Evolutionary conservation across 2,113 vertebrate species (phyloP).

Genomic region (Alces alces): DNA sequence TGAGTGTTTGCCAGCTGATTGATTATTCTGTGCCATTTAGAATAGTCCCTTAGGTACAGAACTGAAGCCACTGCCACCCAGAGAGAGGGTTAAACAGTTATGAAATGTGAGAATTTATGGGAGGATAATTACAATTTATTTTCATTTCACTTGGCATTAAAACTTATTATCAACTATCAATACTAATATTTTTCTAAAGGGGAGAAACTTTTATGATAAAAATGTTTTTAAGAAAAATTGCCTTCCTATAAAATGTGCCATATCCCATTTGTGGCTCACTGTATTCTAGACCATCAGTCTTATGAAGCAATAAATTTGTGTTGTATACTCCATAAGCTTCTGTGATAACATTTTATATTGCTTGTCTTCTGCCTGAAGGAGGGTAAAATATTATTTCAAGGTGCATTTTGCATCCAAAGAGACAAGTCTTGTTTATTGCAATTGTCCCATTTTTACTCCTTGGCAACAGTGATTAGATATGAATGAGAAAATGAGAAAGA

Average conservation of each 20-base stretch:
- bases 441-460: conserved; percentile 7
- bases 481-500: conserved; percentile 34
- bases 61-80: neutral
- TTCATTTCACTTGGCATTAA: neutral
- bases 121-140: conserved; percentile 5
- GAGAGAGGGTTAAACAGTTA: neutral
- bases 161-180: neutral
- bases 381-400: conserved; percentile 35
- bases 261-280: conserved; percentile 29
- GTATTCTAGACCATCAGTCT: conserved; percentile 31
- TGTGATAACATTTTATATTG: conserved; percentile 56
- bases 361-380: conserved; percentile 50
- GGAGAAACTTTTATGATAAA: neutral
- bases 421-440: conserved; percentile 6
- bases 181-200: conserved; percentile 27
- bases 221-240: conserved; percentile 38
- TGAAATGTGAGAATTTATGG: neutral
- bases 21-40: neutral
- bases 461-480: conserved; percentile 11
- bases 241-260: conserved; percentile 24
- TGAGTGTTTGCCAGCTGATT: neutral
- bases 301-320: conserved; percentile 57
- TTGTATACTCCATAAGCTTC: conserved; percentile 38
- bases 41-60: neutral
- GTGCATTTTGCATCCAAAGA: conserved; percentile 42